Conservation (phyloP, 37 sponge, comb jelly and placozoan species). For the Halisarca cf. caerulea region DNA sequence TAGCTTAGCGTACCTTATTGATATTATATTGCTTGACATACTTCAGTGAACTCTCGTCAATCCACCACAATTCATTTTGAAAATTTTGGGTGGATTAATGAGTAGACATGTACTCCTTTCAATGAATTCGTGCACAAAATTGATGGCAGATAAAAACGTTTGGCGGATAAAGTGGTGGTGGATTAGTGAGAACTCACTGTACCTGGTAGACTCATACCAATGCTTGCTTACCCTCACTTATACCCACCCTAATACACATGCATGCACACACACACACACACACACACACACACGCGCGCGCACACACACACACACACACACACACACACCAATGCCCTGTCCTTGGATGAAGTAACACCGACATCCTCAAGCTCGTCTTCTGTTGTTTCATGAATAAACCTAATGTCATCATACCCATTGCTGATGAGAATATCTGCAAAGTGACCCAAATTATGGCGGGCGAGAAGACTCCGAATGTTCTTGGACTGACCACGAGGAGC, state of each 20-base stretch:
- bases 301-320: slow-evolving; percentile 20
- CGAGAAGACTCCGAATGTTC: slow-evolving; percentile 37
- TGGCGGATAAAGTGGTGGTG: no score
- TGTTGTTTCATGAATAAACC: slow-evolving; percentile 52
- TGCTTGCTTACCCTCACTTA: no score
- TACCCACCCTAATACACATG: not conserved
- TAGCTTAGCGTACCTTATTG: no score
- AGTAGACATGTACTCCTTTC: no score
- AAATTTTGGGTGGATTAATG: no score
- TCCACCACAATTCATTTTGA: no score
- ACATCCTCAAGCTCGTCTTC: slow-evolving; percentile 53
- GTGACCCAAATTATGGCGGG: slow-evolving; percentile 32
- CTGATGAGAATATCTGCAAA: slow-evolving; percentile 36
- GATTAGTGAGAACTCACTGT: no score
- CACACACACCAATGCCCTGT: slow-evolving; percentile 52
- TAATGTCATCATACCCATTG: slow-evolving; percentile 72
- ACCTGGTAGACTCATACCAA: no score
- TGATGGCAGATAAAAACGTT: no score
- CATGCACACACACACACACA: not conserved
- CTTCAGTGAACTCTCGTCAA: no score
- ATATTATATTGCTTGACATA: no score
- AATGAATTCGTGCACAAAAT: no score
- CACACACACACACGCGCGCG: not conserved
- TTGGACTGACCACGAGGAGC: slow-evolving; percentile 4
- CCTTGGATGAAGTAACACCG: slow-evolving; percentile 24